Percentiles rank a stretch among this genome's conserved stretches.
phyloP scores from a whole-genome alignment of 2,797 vertebrate genomes.

The Acipenser oxyrinchus region DNA sequence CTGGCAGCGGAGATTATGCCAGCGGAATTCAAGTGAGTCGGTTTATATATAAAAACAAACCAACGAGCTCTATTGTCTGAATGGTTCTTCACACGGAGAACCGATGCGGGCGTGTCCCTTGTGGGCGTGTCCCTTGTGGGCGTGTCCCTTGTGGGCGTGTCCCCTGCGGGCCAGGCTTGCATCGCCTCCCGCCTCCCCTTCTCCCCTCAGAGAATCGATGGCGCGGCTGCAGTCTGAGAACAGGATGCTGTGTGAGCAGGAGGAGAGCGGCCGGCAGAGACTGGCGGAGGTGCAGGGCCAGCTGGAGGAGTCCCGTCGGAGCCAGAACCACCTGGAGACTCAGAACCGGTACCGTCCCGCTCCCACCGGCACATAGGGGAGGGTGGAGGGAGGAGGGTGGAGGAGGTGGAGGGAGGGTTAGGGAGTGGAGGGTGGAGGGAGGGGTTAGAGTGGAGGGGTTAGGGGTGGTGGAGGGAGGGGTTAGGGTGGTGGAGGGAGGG shows the following conservation, averaged over 20 bases:
- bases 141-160: too few relatives aligned
- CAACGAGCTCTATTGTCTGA: background rate
- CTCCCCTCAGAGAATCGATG: slow-evolving; percentile 67
- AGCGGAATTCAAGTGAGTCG: slow-evolving; percentile 73
- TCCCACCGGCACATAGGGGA: too few relatives aligned
- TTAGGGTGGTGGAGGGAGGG: too few relatives aligned
- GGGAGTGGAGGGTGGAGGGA: too few relatives aligned
- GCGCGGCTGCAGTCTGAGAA: slow-evolving; percentile 78
- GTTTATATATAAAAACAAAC: background rate
- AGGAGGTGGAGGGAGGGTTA: too few relatives aligned
- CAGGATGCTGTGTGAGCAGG: slow-evolving; percentile 75
- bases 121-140: too few relatives aligned
- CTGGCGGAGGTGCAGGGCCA: slow-evolving; percentile 60
- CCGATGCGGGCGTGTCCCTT: background rate
- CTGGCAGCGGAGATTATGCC: slow-evolving; percentile 83
- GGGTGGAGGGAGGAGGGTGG: too few relatives aligned
- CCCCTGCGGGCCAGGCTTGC: too few relatives aligned
- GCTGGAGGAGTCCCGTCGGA: slow-evolving; percentile 74
- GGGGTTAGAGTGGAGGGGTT: too few relatives aligned
- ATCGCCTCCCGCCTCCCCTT: background rate
- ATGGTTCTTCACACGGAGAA: background rate
- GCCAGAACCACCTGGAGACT: slow-evolving; percentile 68
- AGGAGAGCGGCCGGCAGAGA: slow-evolving; percentile 62
- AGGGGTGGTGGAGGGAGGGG: too few relatives aligned
- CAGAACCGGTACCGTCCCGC: slow-evolving; percentile 58